Evolutionary conservation across 2,113 vertebrate species (phyloP).

Genomic region (Zingel zingel): DNA sequence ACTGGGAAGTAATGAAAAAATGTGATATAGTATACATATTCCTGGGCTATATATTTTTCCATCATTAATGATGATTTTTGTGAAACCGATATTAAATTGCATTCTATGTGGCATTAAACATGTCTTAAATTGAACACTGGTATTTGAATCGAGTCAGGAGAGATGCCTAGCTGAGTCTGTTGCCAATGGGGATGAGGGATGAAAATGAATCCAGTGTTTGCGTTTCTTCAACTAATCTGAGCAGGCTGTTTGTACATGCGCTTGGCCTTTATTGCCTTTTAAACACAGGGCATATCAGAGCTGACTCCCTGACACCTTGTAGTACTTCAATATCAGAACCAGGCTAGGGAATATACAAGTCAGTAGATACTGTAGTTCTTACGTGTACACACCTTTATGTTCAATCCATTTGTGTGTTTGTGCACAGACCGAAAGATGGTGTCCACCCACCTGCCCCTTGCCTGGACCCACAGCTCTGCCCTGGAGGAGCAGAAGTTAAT

Average conservation of each 20-base stretch:
- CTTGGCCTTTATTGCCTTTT: neutral
- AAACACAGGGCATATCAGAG: neutral
- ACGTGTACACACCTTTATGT: neutral
- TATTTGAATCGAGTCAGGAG: neutral
- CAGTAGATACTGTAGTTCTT: neutral
- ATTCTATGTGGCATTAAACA: no score
- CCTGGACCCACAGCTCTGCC: constrained; percentile 84
- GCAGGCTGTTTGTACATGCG: neutral
- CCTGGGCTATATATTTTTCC: neutral
- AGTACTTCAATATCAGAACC: neutral
- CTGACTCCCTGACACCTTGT: neutral
- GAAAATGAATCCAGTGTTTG: neutral
- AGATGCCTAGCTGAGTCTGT: neutral
- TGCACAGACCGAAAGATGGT: constrained; percentile 81
- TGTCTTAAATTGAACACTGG: neutral
- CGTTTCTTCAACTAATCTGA: neutral
- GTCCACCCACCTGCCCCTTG: constrained; percentile 84
- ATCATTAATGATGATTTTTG: neutral
- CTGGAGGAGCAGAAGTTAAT: constrained; percentile 86
- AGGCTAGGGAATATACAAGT: neutral
- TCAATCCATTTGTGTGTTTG: constrained; percentile 12
- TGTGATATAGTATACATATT: neutral
- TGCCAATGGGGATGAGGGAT: neutral
- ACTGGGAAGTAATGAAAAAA: no score
- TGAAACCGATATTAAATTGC: neutral